Evolutionary conservation across 2,888 invertebrate species (phyloP), one percentile per base, ranked within the genome.

Genomic region (Ormyrus nitidulus): DNA sequence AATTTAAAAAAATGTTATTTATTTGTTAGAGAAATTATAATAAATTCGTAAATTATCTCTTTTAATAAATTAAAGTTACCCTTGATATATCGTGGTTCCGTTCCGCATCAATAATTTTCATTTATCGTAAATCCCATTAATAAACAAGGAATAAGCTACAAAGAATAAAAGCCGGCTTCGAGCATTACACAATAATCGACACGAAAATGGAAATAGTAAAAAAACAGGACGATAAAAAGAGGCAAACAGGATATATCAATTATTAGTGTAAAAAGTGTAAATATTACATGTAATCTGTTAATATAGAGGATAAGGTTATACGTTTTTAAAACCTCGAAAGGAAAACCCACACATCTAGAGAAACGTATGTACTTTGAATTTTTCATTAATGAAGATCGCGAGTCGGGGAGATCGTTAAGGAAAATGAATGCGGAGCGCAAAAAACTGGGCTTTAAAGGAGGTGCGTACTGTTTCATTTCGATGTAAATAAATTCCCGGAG

Each of bases 221-320:
- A n/a, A 49, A 49, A 51, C 19, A 34, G 34, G 3, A 4, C 34
- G 34, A 34, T 34, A 56, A 51, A 9, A 68, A 48, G 9, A 62
- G n/a, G 59, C 34, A 51, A 71, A 56, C 19, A 48, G 56, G 78
- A 62, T 61, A 77, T 75, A 82, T 82, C 73, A 80, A 77, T 82
- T 82, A 80, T 77, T 80, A 80, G 68, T 82, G 82, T 82, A 82
- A 73, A 82, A 80, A 82, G 69, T 82, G 80, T 82, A 82, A 80
- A 82, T 82, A 82, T 53, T 58, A 66, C 44, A 58, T 51, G 58
- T 65, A 74, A 64, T 65, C 58, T 74, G 74, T 79, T 74, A 19
- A 79, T 62, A 71, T 70, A 59, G 10, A 54, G n/a, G 3, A 44
- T 69, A 58, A 66, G 66, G 61, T 34, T 34, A 61, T 49, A 66